These are phyloP conservation scores for Glaucopsyche alexis DNA, from an alignment of 2,888 invertebrate species.

Conservation along the genomic window DNA sequence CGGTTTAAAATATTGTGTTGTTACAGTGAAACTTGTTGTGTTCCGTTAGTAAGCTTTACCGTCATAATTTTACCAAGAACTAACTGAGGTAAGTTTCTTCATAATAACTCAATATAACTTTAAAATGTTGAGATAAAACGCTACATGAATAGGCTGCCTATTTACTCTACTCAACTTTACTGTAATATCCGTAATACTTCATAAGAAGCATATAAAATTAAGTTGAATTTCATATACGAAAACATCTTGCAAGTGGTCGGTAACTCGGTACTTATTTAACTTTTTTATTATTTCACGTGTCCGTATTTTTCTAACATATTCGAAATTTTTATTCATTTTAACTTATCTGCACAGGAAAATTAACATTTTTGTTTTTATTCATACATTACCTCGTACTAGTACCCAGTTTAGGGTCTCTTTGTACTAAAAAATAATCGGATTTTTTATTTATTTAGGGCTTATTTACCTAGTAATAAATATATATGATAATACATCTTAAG, in stretches of 20 bases:
- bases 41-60: neutral
- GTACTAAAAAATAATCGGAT: too few species aligned
- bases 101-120: too few species aligned
- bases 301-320: neutral
- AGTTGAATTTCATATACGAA: neutral
- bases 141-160: neutral
- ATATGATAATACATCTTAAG: too few species aligned
- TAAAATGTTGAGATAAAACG: constrained; percentile 13
- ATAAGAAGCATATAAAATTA: neutral
- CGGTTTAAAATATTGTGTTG: constrained; percentile 9
- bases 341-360: neutral
- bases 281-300: neutral
- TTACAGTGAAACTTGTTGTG: constrained; percentile 17
- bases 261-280: neutral
- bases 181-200: neutral
- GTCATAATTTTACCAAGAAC: neutral
- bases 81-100: constrained; percentile 23
- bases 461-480: too few species aligned
- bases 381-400: too few species aligned
- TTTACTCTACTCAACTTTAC: neutral
- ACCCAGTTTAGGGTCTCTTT: too few species aligned
- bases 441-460: too few species aligned
- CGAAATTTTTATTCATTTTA: neutral
- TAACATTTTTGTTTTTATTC: neutral
- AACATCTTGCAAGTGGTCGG: constrained; percentile 8